Percentiles rank a stretch among this genome's conserved stretches.
Evolutionary conservation across 2,888 invertebrate genomes (phyloP).

Genomic region (Andricus curvator): DNA sequence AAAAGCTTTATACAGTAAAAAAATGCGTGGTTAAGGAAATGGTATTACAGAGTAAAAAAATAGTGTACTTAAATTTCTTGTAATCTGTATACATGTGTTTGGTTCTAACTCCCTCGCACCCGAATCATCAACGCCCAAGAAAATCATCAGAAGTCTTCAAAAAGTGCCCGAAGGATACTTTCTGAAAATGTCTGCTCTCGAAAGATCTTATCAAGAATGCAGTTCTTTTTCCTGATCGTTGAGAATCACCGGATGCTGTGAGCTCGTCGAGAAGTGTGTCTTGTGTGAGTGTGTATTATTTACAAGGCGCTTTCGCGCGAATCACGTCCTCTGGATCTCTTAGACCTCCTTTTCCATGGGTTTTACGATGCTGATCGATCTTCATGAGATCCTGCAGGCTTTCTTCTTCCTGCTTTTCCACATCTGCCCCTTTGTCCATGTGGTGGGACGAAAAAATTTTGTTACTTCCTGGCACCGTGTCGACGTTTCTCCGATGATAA

Average conservation of each 20-base stretch:
- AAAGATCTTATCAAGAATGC: background rate
- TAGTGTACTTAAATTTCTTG: slow-evolving; percentile 53
- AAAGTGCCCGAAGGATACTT: background rate
- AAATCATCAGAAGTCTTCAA: background rate
- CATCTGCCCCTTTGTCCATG: slow-evolving; percentile 30
- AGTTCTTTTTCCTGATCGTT: background rate
- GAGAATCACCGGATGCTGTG: background rate
- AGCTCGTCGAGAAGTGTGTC: slow-evolving; percentile 30
- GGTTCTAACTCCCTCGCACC: slow-evolving; percentile 41
- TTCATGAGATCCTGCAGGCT: slow-evolving; percentile 51
- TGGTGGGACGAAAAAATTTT: slow-evolving; percentile 49
- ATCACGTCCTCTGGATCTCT: slow-evolving; percentile 69
- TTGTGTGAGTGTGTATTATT: slow-evolving; percentile 67
- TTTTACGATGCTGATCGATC: slow-evolving; percentile 55
- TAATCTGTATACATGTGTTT: slow-evolving; percentile 59
- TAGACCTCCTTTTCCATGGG: slow-evolving; percentile 50
- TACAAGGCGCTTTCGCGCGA: slow-evolving; percentile 72
- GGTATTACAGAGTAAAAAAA: slow-evolving; percentile 71
- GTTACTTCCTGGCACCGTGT: slow-evolving; percentile 58
- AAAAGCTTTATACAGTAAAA: slow-evolving; percentile 79
- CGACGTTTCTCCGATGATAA: slow-evolving; percentile 45
- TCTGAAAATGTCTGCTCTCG: background rate
- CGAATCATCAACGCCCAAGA: background rate
- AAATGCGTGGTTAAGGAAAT: slow-evolving; percentile 73
- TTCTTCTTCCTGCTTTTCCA: slow-evolving; percentile 41